These are phyloP conservation scores for Sebastes itinus DNA, from an alignment of 2,797 vertebrate genomes.

Conservation along the genomic window DNA sequence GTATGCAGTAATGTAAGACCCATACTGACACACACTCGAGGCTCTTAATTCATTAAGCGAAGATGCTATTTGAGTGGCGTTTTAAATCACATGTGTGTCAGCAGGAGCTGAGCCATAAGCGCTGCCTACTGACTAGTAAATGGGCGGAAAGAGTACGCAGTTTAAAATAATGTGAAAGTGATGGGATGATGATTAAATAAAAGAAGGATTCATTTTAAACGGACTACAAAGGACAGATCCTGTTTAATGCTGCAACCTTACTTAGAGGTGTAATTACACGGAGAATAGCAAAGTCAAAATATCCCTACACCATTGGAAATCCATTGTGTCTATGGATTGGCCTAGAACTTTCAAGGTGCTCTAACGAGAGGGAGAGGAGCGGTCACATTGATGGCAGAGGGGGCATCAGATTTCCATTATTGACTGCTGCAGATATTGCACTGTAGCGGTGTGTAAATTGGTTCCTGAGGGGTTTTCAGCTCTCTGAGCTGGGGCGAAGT, in stretches of 20 bases:
- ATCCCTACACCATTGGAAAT: constrained; percentile 79
- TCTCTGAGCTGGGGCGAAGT: constrained; percentile 87
- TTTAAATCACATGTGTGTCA: constrained; percentile 10
- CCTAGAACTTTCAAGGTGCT: constrained; percentile 88
- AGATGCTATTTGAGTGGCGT: constrained; percentile 18
- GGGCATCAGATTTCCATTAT: constrained; percentile 98
- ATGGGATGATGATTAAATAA: constrained; percentile 23
- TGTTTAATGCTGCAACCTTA: constrained; percentile 41
- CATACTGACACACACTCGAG: not conserved
- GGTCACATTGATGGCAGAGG: constrained; percentile 89
- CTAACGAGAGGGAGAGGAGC: constrained; percentile 90
- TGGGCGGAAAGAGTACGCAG: not conserved
- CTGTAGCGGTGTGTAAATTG: constrained; percentile 97
- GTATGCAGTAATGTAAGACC: not conserved
- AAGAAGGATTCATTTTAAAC: constrained; percentile 24
- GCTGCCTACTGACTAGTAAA: not conserved
- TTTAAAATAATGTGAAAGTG: constrained; percentile 13
- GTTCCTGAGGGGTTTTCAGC: constrained; percentile 96
- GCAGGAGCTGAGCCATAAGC: not conserved
- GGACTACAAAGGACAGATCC: constrained; percentile 27
- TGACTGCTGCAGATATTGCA: constrained; percentile 97
- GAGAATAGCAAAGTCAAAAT: constrained; percentile 76
- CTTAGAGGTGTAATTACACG: constrained; percentile 70
- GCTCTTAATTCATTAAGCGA: constrained; percentile 22
- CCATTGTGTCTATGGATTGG: constrained; percentile 79